Percentiles rank a stretch among this genome's conserved stretches.
Evolutionary conservation across 2,888 invertebrate species (phyloP).

Genomic region (Andrena bucephala): DNA sequence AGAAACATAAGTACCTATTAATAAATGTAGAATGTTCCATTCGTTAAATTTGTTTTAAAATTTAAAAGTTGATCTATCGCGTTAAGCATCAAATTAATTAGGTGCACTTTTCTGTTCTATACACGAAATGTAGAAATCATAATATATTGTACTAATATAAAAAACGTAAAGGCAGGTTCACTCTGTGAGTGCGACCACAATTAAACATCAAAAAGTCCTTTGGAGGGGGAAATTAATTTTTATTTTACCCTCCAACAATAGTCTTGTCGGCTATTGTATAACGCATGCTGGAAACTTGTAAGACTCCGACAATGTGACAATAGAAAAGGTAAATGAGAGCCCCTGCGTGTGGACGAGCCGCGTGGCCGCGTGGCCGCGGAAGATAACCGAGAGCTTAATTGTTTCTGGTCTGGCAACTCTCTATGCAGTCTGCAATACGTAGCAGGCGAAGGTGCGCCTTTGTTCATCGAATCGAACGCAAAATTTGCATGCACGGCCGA

Average conservation of each 20-base stretch:
- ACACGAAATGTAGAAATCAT: too few species aligned
- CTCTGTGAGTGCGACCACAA: background rate
- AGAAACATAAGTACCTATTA: too few species aligned
- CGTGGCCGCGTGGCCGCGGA: conserved; percentile 78
- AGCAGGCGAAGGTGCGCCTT: conserved; percentile 71
- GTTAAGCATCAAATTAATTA: too few species aligned
- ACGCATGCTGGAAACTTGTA: background rate
- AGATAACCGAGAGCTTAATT: conserved; percentile 82
- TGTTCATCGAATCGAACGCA: conserved; percentile 72
- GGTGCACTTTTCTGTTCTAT: too few species aligned
- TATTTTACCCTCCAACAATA: background rate
- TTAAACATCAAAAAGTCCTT: background rate
- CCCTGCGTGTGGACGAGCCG: conserved; percentile 66
- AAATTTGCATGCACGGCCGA: conserved; percentile 68
- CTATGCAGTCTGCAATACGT: conserved; percentile 75
- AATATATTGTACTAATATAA: too few species aligned
- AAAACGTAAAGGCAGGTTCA: too few species aligned
- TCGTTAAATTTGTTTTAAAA: too few species aligned
- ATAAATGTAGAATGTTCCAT: too few species aligned
- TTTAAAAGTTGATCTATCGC: too few species aligned
- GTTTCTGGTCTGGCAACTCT: conserved; percentile 83
- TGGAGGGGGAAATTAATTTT: background rate
- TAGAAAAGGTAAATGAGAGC: conserved; percentile 56
- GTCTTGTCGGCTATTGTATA: background rate
- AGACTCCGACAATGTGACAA: conserved; percentile 1